Evolutionary conservation across 2,797 vertebrate genomes (phyloP).

Genomic region (Sebastes hopkinsi): DNA sequence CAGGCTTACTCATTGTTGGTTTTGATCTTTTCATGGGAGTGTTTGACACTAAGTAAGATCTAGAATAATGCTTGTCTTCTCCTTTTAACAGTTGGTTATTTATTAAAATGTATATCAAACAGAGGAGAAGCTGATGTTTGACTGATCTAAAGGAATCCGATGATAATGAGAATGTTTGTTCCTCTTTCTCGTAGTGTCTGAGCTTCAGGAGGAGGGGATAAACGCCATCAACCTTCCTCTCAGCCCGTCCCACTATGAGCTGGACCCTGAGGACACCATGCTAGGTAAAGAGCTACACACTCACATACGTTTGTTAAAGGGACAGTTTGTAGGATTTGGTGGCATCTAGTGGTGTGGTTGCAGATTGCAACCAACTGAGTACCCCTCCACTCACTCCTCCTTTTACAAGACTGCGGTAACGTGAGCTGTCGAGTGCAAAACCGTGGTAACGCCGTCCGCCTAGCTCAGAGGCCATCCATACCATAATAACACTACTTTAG

Average conservation of each 20-base stretch:
- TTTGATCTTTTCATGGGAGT: too few relatives aligned
- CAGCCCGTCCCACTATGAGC: constrained; percentile 95
- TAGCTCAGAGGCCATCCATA: too few relatives aligned
- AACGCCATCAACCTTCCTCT: constrained; percentile 99
- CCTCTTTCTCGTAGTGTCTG: constrained; percentile 85
- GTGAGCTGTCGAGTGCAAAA: too few relatives aligned
- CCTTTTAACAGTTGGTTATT: not conserved
- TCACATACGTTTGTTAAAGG: not conserved
- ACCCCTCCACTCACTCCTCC: too few relatives aligned
- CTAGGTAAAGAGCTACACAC: constrained; percentile 82
- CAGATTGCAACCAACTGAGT: too few relatives aligned
- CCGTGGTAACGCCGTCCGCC: too few relatives aligned
- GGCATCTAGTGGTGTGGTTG: too few relatives aligned
- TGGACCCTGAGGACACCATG: constrained; percentile 99
- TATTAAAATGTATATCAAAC: not conserved
- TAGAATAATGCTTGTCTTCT: not conserved
- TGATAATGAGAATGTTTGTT: not conserved
- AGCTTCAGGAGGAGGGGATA: constrained; percentile 98
- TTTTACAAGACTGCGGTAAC: too few relatives aligned
- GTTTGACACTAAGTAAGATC: not conserved
- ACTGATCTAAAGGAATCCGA: not conserved
- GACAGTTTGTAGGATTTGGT: too few relatives aligned
- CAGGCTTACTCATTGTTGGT: too few relatives aligned
- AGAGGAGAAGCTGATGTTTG: not conserved
- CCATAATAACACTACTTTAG: too few relatives aligned